These are phyloP conservation scores for Cepaea nemoralis DNA, from an alignment of 1,140 invertebrate genomes.

Conservation along the genomic window DNA sequence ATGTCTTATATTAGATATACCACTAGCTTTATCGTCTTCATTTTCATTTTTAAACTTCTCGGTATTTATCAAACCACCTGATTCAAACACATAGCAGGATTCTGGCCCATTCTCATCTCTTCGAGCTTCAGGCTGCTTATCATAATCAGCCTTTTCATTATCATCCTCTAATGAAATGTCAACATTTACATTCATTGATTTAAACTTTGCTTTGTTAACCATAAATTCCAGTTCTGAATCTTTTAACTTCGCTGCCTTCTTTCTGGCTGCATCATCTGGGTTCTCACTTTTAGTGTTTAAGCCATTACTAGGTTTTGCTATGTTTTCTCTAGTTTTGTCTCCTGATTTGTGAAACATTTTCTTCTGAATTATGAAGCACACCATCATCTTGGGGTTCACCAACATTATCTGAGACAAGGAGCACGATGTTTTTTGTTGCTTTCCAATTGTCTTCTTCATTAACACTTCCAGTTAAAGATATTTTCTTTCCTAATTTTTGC, in stretches of 20 bases:
- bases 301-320: not conserved
- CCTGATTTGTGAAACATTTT: not conserved
- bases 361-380: not conserved
- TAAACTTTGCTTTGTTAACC: not conserved
- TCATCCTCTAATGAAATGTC: not conserved
- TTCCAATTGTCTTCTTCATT: not conserved
- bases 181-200: not conserved
- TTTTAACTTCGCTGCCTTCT: not conserved
- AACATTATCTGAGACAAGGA: not conserved
- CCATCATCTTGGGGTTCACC: not conserved
- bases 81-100: not conserved
- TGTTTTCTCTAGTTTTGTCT: not conserved
- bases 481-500: not conserved
- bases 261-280: not conserved
- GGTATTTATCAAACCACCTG: too few relatives aligned
- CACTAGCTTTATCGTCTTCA: not conserved
- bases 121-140: not conserved
- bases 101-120: not conserved
- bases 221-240: not conserved
- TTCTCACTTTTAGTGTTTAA: not conserved
- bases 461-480: not conserved
- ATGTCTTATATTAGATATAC: not conserved
- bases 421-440: not conserved
- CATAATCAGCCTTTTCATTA: not conserved
- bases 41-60: not conserved